A percentile compares a stretch with the other conserved stretches of the same genome.
Conservation (phyloP, 2,797 vertebrate genomes). For the Poecilia gillii region DNA sequence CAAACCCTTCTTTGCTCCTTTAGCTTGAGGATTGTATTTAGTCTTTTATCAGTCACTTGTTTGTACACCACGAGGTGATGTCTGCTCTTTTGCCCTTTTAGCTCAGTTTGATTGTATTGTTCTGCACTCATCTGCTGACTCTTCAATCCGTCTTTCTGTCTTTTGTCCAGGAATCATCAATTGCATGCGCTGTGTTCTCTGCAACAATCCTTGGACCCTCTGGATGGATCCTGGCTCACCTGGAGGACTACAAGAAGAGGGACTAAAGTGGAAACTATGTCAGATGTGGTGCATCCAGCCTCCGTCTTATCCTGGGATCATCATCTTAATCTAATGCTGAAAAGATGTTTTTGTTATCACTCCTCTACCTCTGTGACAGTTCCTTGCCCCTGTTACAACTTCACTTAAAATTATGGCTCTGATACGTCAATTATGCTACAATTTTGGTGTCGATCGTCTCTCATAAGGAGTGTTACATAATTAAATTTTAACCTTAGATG, state of each 20-base stretch:
- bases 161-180: slow-evolving; percentile 44
- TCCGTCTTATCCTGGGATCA: slow-evolving; percentile 36
- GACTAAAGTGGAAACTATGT: slow-evolving; percentile 53
- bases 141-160: background rate
- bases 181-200: slow-evolving; percentile 66
- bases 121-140: background rate
- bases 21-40: background rate
- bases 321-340: background rate
- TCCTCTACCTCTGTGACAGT: slow-evolving; percentile 34
- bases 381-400: slow-evolving; percentile 7
- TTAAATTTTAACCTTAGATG: slow-evolving; percentile 13
- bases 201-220: slow-evolving; percentile 76
- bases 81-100: background rate
- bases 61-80: background rate
- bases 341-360: slow-evolving; percentile 21
- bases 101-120: background rate
- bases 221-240: slow-evolving; percentile 83
- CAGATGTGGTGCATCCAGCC: background rate
- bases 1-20: background rate
- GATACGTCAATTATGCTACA: background rate
- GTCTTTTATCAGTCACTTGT: background rate
- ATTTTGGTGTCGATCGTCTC: slow-evolving; percentile 16
- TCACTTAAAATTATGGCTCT: slow-evolving; percentile 10
- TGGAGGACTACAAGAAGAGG: slow-evolving; percentile 85
- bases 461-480: slow-evolving; percentile 22